A percentile compares a stretch with the other conserved stretches of the same genome.
phyloP scores from a whole-genome alignment of 2,888 invertebrate species.

The Meghimatium bilineatum region DNA sequence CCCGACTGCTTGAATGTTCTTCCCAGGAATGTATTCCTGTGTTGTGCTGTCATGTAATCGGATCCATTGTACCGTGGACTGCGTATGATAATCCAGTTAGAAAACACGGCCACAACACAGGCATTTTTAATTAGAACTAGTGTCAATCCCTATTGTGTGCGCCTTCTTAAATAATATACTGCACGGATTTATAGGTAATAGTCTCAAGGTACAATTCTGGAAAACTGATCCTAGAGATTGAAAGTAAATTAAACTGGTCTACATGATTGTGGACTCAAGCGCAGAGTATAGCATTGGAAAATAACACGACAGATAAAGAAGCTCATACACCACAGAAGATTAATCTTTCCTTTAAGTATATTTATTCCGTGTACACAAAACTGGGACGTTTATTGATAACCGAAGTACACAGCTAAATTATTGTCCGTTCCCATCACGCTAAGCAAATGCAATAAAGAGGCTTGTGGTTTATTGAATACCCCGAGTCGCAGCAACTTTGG shows the following conservation, averaged over 20 bases:
- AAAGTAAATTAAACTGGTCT: not conserved
- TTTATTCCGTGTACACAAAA: slow-evolving; percentile 23
- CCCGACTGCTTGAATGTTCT: not conserved
- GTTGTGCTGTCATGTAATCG: not conserved
- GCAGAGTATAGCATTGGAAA: not conserved
- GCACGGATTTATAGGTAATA: not conserved
- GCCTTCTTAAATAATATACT: not conserved
- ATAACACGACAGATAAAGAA: not conserved
- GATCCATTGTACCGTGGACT: not conserved
- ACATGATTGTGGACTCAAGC: not conserved
- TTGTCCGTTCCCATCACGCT: slow-evolving; percentile 1
- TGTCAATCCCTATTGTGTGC: not conserved
- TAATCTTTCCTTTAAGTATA: not conserved
- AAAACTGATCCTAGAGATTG: too few species aligned
- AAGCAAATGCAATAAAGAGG: slow-evolving; percentile 12
- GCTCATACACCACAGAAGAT: not conserved
- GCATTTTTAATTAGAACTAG: too few species aligned
- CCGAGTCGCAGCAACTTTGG: slow-evolving; percentile 15
- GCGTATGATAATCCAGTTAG: not conserved
- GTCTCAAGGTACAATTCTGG: too few species aligned
- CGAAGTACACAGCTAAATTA: slow-evolving; percentile 13
- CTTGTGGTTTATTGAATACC: not conserved
- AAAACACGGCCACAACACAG: not conserved
- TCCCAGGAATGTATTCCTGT: not conserved
- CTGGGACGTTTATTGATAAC: slow-evolving; percentile 11